phyloP scores from a whole-genome alignment of 2,888 invertebrate species.

The Pachycephus smyrnensis region DNA sequence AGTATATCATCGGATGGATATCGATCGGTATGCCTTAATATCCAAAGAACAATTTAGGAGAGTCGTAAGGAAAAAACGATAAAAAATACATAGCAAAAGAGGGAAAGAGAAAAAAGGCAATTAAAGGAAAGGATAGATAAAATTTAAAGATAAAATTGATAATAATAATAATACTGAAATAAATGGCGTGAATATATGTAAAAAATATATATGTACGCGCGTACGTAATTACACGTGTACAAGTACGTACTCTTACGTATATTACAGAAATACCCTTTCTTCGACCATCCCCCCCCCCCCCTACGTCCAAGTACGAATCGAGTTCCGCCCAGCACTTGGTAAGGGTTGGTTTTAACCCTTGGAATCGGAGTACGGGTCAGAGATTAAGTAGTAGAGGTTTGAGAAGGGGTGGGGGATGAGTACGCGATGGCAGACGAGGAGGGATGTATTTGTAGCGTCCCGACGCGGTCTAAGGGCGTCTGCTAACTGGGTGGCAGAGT shows the following conservation, averaged over 20 bases:
- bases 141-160: conserved; percentile 8
- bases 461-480: background rate
- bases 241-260: too few relatives aligned
- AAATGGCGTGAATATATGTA: background rate
- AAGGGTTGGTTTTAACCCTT: conserved; percentile 14
- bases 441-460: background rate
- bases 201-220: background rate
- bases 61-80: background rate
- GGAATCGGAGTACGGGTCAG: conserved; percentile 3
- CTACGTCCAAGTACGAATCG: background rate
- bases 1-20: background rate
- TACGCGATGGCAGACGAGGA: background rate
- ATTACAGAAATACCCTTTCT: too few relatives aligned
- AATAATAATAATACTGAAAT: background rate
- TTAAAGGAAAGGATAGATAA: conserved; percentile 9
- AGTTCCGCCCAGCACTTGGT: background rate
- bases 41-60: background rate
- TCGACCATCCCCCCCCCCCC: background rate
- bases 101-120: background rate
- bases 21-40: background rate
- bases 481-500: background rate
- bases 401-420: conserved; percentile 3
- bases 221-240: background rate
- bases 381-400: conserved; percentile 8
- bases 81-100: background rate